These are phyloP conservation scores for Palloptera scutellata DNA, from an alignment of 2,888 invertebrate genomes.

Conservation along the genomic window DNA sequence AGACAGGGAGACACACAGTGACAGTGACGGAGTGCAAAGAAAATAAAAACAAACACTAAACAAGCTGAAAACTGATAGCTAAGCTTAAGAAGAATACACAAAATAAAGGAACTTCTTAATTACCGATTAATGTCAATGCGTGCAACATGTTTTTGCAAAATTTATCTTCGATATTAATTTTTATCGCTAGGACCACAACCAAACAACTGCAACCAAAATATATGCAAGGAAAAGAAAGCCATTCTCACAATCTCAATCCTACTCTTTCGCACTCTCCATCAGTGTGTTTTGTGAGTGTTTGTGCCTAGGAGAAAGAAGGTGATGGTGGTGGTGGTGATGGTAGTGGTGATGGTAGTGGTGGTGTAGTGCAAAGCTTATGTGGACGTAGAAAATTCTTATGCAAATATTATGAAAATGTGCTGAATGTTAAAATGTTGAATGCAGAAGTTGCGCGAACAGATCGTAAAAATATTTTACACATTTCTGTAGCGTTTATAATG, in stretches of 20 bases:
- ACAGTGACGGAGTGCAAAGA: neutral
- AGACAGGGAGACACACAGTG: neutral
- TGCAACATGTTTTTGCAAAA: slow-evolving; percentile 61
- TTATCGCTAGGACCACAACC: slow-evolving; percentile 53
- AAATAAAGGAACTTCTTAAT: slow-evolving; percentile 52
- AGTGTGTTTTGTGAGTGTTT: no score
- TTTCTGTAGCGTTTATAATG: slow-evolving; percentile 19
- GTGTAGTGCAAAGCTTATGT: no score
- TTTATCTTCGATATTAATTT: slow-evolving; percentile 62
- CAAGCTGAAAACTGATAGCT: neutral
- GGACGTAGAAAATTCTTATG: slow-evolving; percentile 11
- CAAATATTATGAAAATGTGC: slow-evolving; percentile 39
- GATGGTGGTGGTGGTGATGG: no score
- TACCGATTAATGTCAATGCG: slow-evolving; percentile 61
- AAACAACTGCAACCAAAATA: neutral
- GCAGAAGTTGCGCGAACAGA: slow-evolving; percentile 32
- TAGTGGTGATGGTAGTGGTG: no score
- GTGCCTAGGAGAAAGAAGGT: no score
- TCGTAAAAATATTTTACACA: slow-evolving; percentile 41
- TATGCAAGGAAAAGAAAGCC: neutral
- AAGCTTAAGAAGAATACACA: slow-evolving; percentile 10
- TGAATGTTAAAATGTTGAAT: neutral
- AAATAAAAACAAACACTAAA: slow-evolving; percentile 27
- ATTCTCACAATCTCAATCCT: neutral
- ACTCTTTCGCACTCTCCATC: slow-evolving; percentile 12